Conservation (phyloP, 2,888 invertebrate genomes). For the Epinotia brunnichana region DNA sequence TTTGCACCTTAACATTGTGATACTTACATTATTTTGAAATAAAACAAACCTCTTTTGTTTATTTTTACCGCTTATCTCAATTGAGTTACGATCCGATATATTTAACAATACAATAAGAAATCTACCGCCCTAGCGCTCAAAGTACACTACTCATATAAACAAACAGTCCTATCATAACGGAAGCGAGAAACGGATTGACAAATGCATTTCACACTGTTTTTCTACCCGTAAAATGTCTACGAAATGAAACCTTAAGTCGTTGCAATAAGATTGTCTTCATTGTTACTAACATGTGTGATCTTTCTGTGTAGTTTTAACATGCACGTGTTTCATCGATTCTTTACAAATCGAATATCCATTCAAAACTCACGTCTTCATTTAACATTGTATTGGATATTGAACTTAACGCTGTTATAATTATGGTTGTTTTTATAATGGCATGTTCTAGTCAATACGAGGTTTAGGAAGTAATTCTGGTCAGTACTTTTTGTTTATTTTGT, state of each 20-base stretch:
- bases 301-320: background rate
- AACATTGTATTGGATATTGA: background rate
- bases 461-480: background rate
- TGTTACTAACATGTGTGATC: background rate
- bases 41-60: background rate
- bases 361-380: background rate
- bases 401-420: background rate
- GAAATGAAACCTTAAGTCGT: background rate
- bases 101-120: slow-evolving; percentile 6
- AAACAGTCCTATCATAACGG: slow-evolving; percentile 19
- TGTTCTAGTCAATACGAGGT: background rate
- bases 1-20: too few relatives aligned
- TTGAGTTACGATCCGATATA: slow-evolving; percentile 7
- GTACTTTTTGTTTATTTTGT: slow-evolving; percentile 8
- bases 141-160: background rate
- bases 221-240: too few relatives aligned
- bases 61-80: background rate
- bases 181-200: slow-evolving; percentile 22
- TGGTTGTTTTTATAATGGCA: background rate
- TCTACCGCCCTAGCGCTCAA: slow-evolving; percentile 10
- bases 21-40: too few relatives aligned
- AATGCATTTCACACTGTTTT: slow-evolving; percentile 20
- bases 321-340: slow-evolving; percentile 16
- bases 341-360: background rate
- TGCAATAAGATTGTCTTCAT: background rate